Base-by-base conservation (phyloP, 1,140 invertebrate genomes). In the Drosophila nikananu region DNA sequence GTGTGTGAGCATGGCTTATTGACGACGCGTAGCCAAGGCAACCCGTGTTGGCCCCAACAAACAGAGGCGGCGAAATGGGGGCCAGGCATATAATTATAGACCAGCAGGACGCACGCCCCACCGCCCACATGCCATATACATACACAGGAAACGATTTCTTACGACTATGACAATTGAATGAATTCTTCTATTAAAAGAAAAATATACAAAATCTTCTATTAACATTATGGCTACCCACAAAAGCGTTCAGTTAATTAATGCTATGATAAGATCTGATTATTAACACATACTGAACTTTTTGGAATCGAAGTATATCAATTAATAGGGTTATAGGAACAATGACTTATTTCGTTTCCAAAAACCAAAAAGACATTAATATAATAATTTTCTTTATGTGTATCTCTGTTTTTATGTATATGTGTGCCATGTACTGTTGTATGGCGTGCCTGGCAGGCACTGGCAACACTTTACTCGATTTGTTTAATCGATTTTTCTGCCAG, bases 401-500 rank as follows among this genome's bases (percentile, higher is more conserved):
- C 15, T n/a, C 7, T 23, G 58, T 55, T 21, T 52, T 27, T 37
- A 60, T 44, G 27, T 59, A 59, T 41, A 25, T 58, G 70, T 72
- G 67, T 73, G 37, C 71, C 67, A 73, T 73, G 60, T 73, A 73
- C 70, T 73, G 54, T 39, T 73, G 49, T 73, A 57, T 73, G 67
- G 71, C 68, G 71, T 74, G 71, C 71, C 71, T 73, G 73, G 58
- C 72, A 49, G 75, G 68, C 67, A 70, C 74, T 83, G 80, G 80
- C 82, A 84, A 89, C 84, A 89, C 81, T 87, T 87, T 84, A 76
- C 77, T 90, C 86, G 81, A 90, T 91, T 90, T 90, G 86, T 90
- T 90, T 90, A 90, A 90, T 90, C 86, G 86, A 90, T 90, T 90
- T 89, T 90, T 90, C 59, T 71, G 78, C 70, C 77, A 80, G 80